phyloP scores from a whole-genome alignment of 2,113 vertebrate species.

The Daboia siamensis region DNA sequence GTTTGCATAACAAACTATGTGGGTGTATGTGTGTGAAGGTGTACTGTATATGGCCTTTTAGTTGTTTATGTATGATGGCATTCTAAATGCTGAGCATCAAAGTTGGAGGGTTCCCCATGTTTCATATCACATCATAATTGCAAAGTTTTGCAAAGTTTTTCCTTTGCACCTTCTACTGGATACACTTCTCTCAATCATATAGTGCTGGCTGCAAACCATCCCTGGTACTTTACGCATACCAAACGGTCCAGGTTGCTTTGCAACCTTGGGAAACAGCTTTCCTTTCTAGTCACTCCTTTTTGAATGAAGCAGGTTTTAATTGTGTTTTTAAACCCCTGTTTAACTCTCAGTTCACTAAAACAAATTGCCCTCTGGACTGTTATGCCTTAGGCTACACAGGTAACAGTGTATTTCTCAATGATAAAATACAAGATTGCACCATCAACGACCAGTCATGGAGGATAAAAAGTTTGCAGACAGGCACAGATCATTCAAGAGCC shows the following conservation, averaged over 20 bases:
- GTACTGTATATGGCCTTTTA: not conserved
- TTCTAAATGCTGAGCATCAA: not conserved
- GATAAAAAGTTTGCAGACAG: not conserved
- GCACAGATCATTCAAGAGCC: not conserved
- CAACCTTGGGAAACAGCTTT: not conserved
- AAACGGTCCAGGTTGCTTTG: not conserved
- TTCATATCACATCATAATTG: not conserved
- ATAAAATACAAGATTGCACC: not conserved
- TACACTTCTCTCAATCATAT: not conserved
- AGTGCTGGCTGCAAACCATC: not conserved
- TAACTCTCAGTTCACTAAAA: not conserved
- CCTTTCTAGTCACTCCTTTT: not conserved
- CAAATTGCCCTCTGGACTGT: not conserved
- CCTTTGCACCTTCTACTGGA: not conserved
- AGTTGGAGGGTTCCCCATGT: not conserved
- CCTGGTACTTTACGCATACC: not conserved
- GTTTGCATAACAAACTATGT: not conserved
- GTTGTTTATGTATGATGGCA: not conserved
- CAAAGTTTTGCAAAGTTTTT: not conserved
- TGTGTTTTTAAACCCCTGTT: not conserved
- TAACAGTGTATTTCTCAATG: not conserved
- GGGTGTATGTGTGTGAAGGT: not conserved
- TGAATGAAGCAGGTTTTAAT: not conserved
- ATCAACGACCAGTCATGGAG: not conserved
- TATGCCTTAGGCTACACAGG: not conserved